phyloP scores from a whole-genome alignment of 1,140 invertebrate genomes.

The Drosophila punjabiensis region DNA sequence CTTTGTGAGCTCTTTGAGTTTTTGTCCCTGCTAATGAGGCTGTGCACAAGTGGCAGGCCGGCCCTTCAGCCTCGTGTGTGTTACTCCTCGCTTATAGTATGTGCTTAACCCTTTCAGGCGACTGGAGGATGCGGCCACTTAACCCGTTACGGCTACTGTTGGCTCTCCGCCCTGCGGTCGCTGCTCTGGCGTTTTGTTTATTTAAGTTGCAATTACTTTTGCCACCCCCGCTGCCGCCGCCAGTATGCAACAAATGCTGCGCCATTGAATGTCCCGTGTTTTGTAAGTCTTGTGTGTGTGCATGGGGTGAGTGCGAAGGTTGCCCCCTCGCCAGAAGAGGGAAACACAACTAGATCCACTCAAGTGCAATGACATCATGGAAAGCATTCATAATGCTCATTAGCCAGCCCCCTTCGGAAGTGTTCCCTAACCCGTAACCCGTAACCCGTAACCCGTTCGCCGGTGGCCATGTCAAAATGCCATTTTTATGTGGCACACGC shows the following conservation, averaged over 20 bases:
- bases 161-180: slow-evolving; percentile 55
- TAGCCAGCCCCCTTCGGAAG: slow-evolving; percentile 33
- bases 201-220: slow-evolving; percentile 79
- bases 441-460: slow-evolving; percentile 10
- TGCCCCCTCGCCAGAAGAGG: slow-evolving; percentile 10
- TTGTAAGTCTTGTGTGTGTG: slow-evolving; percentile 26
- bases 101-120: slow-evolving; percentile 45
- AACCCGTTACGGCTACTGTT: slow-evolving; percentile 53
- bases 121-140: slow-evolving; percentile 65
- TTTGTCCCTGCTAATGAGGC: slow-evolving; percentile 64
- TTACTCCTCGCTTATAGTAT: slow-evolving; percentile 2
- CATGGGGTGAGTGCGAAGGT: slow-evolving; percentile 26
- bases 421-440: slow-evolving; percentile 5
- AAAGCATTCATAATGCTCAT: slow-evolving; percentile 71
- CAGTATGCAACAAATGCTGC: slow-evolving; percentile 45
- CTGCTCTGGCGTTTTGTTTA: slow-evolving; percentile 65
- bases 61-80: slow-evolving; percentile 47
- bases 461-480: slow-evolving; percentile 66
- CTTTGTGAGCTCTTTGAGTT: slow-evolving; percentile 43
- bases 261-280: slow-evolving; percentile 46
- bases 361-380: slow-evolving; percentile 68
- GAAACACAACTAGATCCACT: slow-evolving; percentile 53
- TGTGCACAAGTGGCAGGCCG: slow-evolving; percentile 70
- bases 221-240: slow-evolving; percentile 46
- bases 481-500: slow-evolving; percentile 67